Base-by-base conservation (phyloP, 2,888 invertebrate species). In the Eilema griseolum region DNA sequence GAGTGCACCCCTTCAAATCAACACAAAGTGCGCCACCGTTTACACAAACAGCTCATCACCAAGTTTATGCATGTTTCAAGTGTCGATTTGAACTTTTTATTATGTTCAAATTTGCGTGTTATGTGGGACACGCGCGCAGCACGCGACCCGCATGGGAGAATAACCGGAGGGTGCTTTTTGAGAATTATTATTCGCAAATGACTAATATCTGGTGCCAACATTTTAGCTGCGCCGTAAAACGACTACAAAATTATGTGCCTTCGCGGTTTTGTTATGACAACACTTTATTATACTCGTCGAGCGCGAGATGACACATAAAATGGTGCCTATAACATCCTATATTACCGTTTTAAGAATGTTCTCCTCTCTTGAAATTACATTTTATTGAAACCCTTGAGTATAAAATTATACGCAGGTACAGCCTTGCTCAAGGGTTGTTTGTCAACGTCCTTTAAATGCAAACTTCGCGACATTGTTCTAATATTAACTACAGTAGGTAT, bases 101-200 rank as follows among this genome's bases (percentile, higher is more conserved):
- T 88, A 85, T 89, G 88, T 86, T 91, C 83, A 89, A 92, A 93
- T 93, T 93, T 88, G 91, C 91, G 89, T 90, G 85, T 84, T 86
- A 95, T 94, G 91, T 86, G 93, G 93, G 93, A 92, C 95, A 95
- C 94, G 94, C 92, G 94, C 86, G 56, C 56, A 70, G 81, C 95
- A 95, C 94, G 90, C 93, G 95, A 93, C 94, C 95, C 94, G 94
- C 94, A 94, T 94, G 83, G 72, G 84, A 85, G 78, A 81, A 70
- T 66, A 71, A 61, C 66, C 72, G 69, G 80, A 72, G 86, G 88
- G 89, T 83, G 82, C 70, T 85, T 86, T 89, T 87, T 85, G 81
- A 78, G 79, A 82, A 84, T 82, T 83, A 85, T 83, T 83, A 88
- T 92, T 92, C 82, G 92, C 91, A 86, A 90, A 88, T 86, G 84